A percentile compares a stretch with the other conserved stretches of the same genome.
These are phyloP conservation scores for Spilosoma lubricipeda DNA, from an alignment of 2,888 invertebrate genomes.

Conservation along the genomic window DNA sequence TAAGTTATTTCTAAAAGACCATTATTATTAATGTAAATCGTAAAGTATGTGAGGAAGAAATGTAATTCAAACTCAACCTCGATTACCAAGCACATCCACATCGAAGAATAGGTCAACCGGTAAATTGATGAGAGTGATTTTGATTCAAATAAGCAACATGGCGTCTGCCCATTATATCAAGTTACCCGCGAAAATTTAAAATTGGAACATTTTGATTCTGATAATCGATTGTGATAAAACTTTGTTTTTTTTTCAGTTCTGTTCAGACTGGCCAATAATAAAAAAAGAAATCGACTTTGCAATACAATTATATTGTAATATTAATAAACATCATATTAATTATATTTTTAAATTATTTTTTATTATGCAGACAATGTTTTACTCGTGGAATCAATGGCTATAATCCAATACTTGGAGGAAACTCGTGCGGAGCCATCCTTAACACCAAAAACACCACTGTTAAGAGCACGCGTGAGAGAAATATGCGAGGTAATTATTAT, in stretches of 20 bases:
- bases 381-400: slow-evolving; percentile 83
- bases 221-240: too few relatives aligned
- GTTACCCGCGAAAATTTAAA: neutral
- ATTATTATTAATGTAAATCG: too few relatives aligned
- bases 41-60: too few relatives aligned
- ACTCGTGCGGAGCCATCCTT: slow-evolving; percentile 81
- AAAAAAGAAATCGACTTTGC: too few relatives aligned
- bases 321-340: neutral
- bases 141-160: neutral
- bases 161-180: neutral
- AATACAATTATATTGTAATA: neutral
- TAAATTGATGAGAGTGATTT: neutral
- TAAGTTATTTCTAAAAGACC: too few relatives aligned
- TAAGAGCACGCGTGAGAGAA: slow-evolving; percentile 85
- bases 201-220: neutral
- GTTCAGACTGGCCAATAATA: too few relatives aligned
- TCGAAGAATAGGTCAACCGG: neutral
- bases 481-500: slow-evolving; percentile 72
- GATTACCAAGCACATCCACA: too few relatives aligned
- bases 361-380: slow-evolving; percentile 68
- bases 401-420: slow-evolving; percentile 90
- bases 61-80: too few relatives aligned
- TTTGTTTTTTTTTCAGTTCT: too few relatives aligned
- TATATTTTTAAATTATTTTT: neutral
- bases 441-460: slow-evolving; percentile 82